phyloP scores from a whole-genome alignment of 2,113 vertebrate genomes.

The Paracanthobrama guichenoti region DNA sequence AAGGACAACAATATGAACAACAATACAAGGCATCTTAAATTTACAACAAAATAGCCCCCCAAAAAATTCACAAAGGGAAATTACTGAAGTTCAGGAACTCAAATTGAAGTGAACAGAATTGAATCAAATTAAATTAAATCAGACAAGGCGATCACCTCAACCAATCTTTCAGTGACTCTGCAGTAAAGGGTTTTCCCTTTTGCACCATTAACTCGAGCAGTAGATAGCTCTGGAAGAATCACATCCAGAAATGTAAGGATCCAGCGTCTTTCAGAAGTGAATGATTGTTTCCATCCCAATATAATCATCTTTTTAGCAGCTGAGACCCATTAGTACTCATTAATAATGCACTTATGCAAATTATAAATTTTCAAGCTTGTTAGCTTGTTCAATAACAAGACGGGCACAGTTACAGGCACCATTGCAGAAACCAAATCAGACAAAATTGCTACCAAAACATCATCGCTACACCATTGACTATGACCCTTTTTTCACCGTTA shows the following conservation, averaged over 20 bases:
- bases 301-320: not conserved
- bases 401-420: no score
- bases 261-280: not conserved
- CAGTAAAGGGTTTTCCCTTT: no score
- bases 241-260: not conserved
- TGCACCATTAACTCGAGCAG: not conserved
- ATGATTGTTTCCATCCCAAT: not conserved
- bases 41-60: no score
- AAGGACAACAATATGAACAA: no score
- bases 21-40: no score
- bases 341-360: not conserved
- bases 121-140: no score
- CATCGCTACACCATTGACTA: no score
- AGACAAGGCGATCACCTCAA: not conserved
- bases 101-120: no score
- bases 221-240: not conserved
- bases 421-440: not conserved
- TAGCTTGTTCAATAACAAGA: not conserved
- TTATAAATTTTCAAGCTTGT: not conserved
- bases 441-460: not conserved
- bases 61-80: no score
- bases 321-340: not conserved
- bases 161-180: not conserved
- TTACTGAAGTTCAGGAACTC: no score
- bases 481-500: not conserved